Base-by-base conservation (phyloP, 2,888 invertebrate genomes). In the Meliscaeva auricollis region DNA sequence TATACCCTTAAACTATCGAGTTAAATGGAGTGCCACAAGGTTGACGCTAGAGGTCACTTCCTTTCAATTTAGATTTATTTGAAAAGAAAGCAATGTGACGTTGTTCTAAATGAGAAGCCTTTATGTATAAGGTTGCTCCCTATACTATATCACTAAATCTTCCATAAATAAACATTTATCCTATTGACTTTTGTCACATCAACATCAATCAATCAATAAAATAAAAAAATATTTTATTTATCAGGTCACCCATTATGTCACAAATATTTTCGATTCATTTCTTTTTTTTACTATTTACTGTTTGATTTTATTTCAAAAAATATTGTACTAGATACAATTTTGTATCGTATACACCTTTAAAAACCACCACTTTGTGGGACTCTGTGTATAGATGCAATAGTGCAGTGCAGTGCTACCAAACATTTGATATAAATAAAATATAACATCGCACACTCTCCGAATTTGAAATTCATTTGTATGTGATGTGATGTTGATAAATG, bases 401-500 rank as follows among this genome's bases (percentile, higher is more conserved):
- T n/a, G n/a, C n/a, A 48, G 20, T 20, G 20, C 6, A 15, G 20
- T 38, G 38, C 11, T 38, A 38, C 38, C 11, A 9, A 38, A 38
- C 9, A 38, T 38, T 9, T 8, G 3, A 38, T 38, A 38, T 13
- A 38, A 38, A 38, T 4, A 38, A 38, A 38, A 30, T 62, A 80
- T 56, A 83, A 68, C 70, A 80, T 75, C 75, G 85, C 62, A 68
- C 80, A 73, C 73, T 85, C 73, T 73, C 68, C 81, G 81, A 81
- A 85, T 85, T 81, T 85, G 85, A 85, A 85, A 85, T 85, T 85
- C 85, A 85, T 85, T 85, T 85, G 85, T 85, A 78, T 87, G 80
- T 87, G 82, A 82, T 82, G 77, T 87, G 82, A 87, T 82, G 87
- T 82, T 87, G 91, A 91, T 90, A 89, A 91, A 91, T 91, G 89